Evolutionary conservation across 2,888 invertebrate species (phyloP).

Genomic region (Drosophila formosana): DNA sequence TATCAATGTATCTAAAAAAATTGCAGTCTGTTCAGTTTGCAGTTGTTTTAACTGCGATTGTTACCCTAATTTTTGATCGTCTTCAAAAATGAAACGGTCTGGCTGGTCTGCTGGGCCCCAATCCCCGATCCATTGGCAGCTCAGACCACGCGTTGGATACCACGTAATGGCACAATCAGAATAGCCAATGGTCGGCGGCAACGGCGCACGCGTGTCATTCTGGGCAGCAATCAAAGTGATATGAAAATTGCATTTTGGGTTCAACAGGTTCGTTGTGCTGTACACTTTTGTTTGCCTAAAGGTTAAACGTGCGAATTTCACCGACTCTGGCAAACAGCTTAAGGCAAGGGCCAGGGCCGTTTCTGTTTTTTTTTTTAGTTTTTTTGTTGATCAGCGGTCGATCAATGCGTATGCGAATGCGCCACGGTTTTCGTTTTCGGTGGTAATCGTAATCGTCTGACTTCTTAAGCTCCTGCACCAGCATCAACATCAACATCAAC

Average conservation of each 20-base stretch:
- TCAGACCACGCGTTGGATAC: conserved; percentile 63
- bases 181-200: conserved; percentile 49
- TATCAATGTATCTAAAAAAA: conserved; percentile 7
- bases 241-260: conserved; percentile 82
- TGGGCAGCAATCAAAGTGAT: conserved; percentile 83
- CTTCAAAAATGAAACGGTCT: conserved; percentile 65
- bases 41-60: conserved; percentile 51
- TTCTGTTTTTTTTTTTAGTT: conserved; percentile 7
- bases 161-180: conserved; percentile 57
- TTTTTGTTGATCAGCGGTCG: conserved; percentile 60
- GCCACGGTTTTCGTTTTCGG: conserved; percentile 67
- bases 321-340: conserved; percentile 30
- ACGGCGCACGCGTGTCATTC: conserved; percentile 79
- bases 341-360: conserved; percentile 26
- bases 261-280: conserved; percentile 78
- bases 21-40: background rate
- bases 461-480: conserved; percentile 69
- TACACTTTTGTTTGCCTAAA: conserved; percentile 70
- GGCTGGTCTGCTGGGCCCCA: conserved; percentile 17
- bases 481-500: conserved; percentile 36
- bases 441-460: conserved; percentile 79
- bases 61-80: conserved; percentile 76
- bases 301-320: conserved; percentile 83
- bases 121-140: conserved; percentile 62
- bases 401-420: conserved; percentile 55